Conservation (phyloP, 2,888 invertebrate genomes). For the Saturnia japonica region DNA sequence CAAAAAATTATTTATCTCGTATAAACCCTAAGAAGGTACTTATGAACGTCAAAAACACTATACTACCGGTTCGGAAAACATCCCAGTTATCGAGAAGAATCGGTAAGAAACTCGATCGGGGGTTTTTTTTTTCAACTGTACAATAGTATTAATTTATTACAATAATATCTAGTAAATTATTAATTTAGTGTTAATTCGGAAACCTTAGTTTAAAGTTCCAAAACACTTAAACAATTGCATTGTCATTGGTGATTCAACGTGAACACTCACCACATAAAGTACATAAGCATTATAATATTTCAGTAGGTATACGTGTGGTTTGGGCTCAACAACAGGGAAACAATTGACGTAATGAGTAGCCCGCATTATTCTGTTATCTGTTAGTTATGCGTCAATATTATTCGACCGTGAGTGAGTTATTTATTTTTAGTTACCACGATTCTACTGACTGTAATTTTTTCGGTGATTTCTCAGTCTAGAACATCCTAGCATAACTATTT, state of each 20-base stretch:
- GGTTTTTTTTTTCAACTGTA: too few relatives aligned
- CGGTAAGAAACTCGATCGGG: too few relatives aligned
- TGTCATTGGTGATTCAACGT: not conserved
- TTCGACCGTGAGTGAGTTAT: not conserved
- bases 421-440: not conserved
- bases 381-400: conserved; percentile 8
- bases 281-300: not conserved
- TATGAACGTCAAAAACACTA: too few relatives aligned
- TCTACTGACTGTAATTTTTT: not conserved
- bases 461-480: not conserved
- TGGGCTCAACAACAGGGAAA: conserved; percentile 23
- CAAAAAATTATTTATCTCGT: too few relatives aligned
- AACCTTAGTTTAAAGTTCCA: not conserved
- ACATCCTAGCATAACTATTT: too few relatives aligned
- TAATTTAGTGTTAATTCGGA: not conserved
- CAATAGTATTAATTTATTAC: too few relatives aligned
- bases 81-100: too few relatives aligned
- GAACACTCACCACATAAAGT: not conserved
- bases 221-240: not conserved
- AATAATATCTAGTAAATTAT: too few relatives aligned
- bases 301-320: conserved; percentile 3
- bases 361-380: conserved; percentile 28
- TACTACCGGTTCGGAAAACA: too few relatives aligned
- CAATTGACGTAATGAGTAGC: conserved; percentile 30
- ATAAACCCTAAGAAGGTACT: too few relatives aligned